Percentiles rank a stretch among this genome's conserved stretches.
These are phyloP conservation scores for Etheostoma cragini DNA, from an alignment of 2,113 vertebrate genomes.

Conservation along the genomic window DNA sequence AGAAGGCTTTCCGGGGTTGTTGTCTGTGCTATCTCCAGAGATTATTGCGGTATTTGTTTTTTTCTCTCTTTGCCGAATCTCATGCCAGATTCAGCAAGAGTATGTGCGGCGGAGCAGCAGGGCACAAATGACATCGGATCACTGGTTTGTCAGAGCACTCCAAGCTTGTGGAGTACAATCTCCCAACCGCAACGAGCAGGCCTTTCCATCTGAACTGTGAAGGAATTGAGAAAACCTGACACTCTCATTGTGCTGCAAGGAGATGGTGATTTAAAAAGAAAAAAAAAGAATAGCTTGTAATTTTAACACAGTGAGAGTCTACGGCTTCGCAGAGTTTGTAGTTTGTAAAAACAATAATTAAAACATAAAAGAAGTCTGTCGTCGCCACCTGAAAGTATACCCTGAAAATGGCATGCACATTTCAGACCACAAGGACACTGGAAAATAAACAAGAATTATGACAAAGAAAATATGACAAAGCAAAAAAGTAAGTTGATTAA, in stretches of 20 bases:
- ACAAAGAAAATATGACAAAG: constrained; percentile 75
- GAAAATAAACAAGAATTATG: constrained; percentile 75
- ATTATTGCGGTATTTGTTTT: background rate
- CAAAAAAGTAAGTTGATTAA: constrained; percentile 70
- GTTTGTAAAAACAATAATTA: constrained; percentile 10
- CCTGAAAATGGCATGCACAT: constrained; percentile 74
- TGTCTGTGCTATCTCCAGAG: constrained; percentile 27
- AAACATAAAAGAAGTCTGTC: constrained; percentile 48
- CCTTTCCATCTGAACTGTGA: constrained; percentile 53
- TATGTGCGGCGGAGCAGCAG: constrained; percentile 53
- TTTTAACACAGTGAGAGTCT: constrained; percentile 66
- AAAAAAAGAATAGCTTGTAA: background rate
- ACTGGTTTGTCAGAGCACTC: constrained; percentile 46
- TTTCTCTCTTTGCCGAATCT: constrained; percentile 1
- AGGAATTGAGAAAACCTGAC: constrained; percentile 55
- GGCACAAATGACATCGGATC: constrained; percentile 46
- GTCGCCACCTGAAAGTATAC: constrained; percentile 71
- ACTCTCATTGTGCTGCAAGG: constrained; percentile 64
- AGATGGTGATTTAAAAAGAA: background rate
- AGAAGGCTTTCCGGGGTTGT: constrained; percentile 22
- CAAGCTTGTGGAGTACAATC: constrained; percentile 37
- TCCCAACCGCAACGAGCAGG: constrained; percentile 35
- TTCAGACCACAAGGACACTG: constrained; percentile 71
- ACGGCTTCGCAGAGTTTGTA: constrained; percentile 47
- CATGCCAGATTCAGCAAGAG: constrained; percentile 42